Base-by-base conservation (phyloP, 2,888 invertebrate genomes). In the Gisinianus flammeolus region DNA sequence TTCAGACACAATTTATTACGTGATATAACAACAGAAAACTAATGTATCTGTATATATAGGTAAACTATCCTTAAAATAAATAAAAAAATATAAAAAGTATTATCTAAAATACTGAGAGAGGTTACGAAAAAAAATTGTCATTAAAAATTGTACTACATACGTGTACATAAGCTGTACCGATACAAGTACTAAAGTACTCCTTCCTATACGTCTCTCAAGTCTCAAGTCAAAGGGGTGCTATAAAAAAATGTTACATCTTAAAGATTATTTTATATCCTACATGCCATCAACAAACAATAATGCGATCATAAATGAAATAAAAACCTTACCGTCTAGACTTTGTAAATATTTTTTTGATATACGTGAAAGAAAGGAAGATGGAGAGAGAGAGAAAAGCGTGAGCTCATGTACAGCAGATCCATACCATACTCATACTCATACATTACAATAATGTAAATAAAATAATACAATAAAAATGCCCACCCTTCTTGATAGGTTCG, bases 391-490 rank as follows among this genome's bases (percentile, higher is more conserved):
- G 24, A 58, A n/a, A 58, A 8, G 24, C 56, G 56, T 58, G 56
- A 22, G 24, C 24, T 22, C 22, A 58, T 2, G n/a, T 58, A 58
- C 1, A n/a, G 16, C 6, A 44, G 56, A 58, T 22, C n/a, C 56
- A 58, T 58, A 22, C 24, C 28, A 62, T 16, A 6, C 24, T 62
- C 6, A 62, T 62, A 62, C 62, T n/a, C 12, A 44, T 44, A 44
- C 16, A 44, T 16, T 44, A 44, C 44, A 44, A 64, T 64, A 64
- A 64, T 64, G 64, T 64, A 64, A 64, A 64, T 64, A 68, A 68
- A 68, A 71, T 28, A 70, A 71, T 54, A 71, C 56, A 71, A 71
- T 54, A 71, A 52, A 54, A 71, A 71, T 71, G 71, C 71, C 69
- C 71, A 71, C 71, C 71, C 71, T n/a, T 56, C 71, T 68, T 68